Base-by-base conservation (phyloP, 2,797 vertebrate species). In the Hippocampus kuda region DNA sequence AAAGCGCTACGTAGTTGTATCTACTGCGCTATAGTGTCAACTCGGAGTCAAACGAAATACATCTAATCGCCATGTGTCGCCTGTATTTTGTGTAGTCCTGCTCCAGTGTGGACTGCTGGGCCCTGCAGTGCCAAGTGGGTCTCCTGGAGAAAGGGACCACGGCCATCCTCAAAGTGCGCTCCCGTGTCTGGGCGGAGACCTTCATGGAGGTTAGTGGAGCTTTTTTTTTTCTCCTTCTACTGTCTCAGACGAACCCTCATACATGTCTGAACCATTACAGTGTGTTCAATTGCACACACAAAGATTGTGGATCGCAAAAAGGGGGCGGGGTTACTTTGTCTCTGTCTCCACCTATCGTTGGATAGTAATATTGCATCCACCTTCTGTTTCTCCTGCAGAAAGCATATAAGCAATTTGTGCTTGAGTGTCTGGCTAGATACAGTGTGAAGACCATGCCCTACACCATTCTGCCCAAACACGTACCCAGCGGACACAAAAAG, bases 401-500 rank as follows among this genome's bases (percentile, higher is more conserved):
- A 56, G 62, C 90, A 4, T 91, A 92, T 70, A 94, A 92, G 71
- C 88, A 86, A 1, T 91, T 91, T 26, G 85, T 89, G 67, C 84
- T 97, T 68, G 93, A 94, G 77, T 97, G 95, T 54, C 79, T 92
- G 67, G 92, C 92, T 5, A 79, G 76, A 53, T 97, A 91, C 80
- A 89, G 83, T 3, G 93, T 94, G 60, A 74, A 89, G 73, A 90
- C 88, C 80, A 94, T 95, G 91, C 95, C 95, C 0, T 97, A 96
- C 54, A 86, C 86, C 53, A 94, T 96, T 81, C 82, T 81, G 9
- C 94, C 94, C 53, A 91, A 66, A 69, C 71, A 89, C 20, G 72
- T 78, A 44, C 91, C 93, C 69, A 89, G 76, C 48, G 92, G 91
- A 73, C 79, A 84, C 59, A 93, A 92, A 80, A 92, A 93, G 91